Conservation (phyloP, 2,888 invertebrate genomes). For the Tubulanus polymorphus region DNA sequence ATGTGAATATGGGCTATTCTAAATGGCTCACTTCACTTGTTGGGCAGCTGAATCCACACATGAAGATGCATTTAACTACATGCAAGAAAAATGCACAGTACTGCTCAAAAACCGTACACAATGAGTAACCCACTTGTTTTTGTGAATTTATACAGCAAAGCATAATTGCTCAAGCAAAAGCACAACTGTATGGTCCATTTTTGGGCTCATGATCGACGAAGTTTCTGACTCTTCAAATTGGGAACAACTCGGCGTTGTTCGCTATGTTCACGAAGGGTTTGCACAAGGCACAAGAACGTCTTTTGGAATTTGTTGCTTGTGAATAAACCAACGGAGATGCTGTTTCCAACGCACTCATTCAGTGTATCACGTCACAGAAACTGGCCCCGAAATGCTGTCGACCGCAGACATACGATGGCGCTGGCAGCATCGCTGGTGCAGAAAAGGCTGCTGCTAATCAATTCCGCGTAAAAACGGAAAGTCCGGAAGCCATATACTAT, state of each 20-base stretch:
- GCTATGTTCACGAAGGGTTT: constrained; percentile 5
- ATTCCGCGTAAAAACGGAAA: neutral
- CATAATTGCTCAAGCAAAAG: constrained; percentile 9
- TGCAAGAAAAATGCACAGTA: constrained; percentile 11
- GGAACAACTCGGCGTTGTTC: constrained; percentile 7
- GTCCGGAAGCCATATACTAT: neutral
- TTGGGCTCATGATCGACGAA: constrained; percentile 6
- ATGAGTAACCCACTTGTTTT: constrained; percentile 7
- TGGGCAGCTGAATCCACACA: neutral
- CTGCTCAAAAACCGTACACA: constrained; percentile 9
- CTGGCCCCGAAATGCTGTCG: constrained; percentile 4
- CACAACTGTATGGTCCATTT: constrained; percentile 1
- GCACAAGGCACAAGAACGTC: neutral
- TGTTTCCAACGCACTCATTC: neutral
- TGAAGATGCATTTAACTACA: constrained; percentile 5
- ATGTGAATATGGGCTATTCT: constrained; percentile 4
- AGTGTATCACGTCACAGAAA: neutral
- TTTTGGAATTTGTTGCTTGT: neutral
- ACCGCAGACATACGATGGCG: constrained; percentile 10
- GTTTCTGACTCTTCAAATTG: constrained; percentile 4
- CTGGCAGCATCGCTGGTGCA: constrained; percentile 8
- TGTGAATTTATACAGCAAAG: constrained; percentile 7
- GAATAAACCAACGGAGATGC: neutral
- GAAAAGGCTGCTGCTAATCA: constrained; percentile 1
- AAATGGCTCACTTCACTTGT: neutral